Percentiles rank a stretch among this genome's conserved stretches.
phyloP scores from a whole-genome alignment of 2,113 vertebrate genomes.

The Crotophaga sulcirostris region DNA sequence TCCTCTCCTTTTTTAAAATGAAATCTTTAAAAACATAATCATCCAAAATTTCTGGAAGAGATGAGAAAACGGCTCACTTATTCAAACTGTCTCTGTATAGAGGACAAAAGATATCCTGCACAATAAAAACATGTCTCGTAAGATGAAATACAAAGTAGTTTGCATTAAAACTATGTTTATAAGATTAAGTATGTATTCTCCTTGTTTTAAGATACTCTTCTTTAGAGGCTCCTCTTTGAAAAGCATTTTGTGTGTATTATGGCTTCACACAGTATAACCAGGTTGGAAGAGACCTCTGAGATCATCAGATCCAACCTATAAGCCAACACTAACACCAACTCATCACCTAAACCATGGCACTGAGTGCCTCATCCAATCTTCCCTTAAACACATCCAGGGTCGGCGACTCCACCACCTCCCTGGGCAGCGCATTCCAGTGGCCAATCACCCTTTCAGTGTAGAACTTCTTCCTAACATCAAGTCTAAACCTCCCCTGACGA shows the following conservation, averaged over 20 bases:
- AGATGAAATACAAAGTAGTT: background rate
- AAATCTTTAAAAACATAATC: background rate
- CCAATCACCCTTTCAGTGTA: no score
- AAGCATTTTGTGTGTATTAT: background rate
- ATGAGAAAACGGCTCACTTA: background rate
- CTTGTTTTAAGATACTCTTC: background rate
- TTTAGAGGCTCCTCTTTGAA: background rate
- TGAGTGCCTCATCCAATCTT: no score
- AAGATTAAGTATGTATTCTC: background rate
- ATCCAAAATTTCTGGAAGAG: background rate
- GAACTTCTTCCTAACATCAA: no score
- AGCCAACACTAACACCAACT: no score
- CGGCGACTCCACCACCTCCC: no score
- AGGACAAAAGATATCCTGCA: background rate
- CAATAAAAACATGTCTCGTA: background rate
- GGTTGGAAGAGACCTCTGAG: no score
- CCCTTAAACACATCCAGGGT: no score
- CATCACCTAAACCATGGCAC: no score
- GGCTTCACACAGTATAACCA: no score
- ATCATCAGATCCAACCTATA: no score
- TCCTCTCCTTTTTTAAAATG: background rate
- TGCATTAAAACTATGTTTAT: background rate
- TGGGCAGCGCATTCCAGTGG: no score
- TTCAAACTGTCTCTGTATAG: background rate
- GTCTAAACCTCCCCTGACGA: no score